Percentiles rank a stretch among this genome's conserved stretches.
Evolutionary conservation across 1,140 invertebrate genomes (phyloP).

Genomic region (Drosophila pallidifrons): DNA sequence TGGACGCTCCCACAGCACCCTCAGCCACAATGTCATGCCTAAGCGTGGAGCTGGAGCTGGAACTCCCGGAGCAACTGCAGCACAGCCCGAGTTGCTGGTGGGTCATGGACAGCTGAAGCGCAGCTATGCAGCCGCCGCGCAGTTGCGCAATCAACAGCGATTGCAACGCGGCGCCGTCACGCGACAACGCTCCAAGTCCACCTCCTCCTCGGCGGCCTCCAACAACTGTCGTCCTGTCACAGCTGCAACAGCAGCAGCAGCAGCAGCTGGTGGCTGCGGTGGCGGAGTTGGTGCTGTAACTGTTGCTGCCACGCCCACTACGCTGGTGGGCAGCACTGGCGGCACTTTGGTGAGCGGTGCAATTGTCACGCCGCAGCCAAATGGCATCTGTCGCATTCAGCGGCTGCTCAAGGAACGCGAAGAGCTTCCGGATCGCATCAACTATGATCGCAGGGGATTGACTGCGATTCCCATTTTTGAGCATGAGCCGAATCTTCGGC

Average conservation of each 20-base stretch:
- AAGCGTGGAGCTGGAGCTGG: constrained; percentile 37
- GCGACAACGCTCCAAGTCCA: constrained; percentile 78
- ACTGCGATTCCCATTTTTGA: constrained; percentile 92
- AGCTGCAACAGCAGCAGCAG: neutral
- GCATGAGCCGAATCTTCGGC: constrained; percentile 91
- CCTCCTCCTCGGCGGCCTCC: constrained; percentile 73
- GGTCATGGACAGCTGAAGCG: constrained; percentile 59
- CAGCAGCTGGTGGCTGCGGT: too few species aligned
- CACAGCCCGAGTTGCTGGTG: constrained; percentile 51
- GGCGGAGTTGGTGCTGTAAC: constrained; percentile 6
- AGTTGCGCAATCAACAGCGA: constrained; percentile 55
- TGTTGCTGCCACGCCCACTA: constrained; percentile 51
- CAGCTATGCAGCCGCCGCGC: constrained; percentile 52
- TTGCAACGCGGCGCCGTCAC: constrained; percentile 58
- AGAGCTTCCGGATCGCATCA: constrained; percentile 91
- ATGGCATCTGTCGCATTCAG: constrained; percentile 87
- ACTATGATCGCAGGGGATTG: constrained; percentile 90
- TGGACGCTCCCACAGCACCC: constrained; percentile 86
- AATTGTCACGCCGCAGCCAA: constrained; percentile 75
- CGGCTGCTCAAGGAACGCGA: constrained; percentile 89
- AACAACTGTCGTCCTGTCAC: constrained; percentile 67
- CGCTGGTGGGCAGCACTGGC: constrained; percentile 70
- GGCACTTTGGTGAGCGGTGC: constrained; percentile 75
- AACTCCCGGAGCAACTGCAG: constrained; percentile 15
- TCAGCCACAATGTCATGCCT: constrained; percentile 76